A percentile compares a stretch with the other conserved stretches of the same genome.
Evolutionary conservation across 2,113 vertebrate species (phyloP).

Genomic region (Progne subis): DNA sequence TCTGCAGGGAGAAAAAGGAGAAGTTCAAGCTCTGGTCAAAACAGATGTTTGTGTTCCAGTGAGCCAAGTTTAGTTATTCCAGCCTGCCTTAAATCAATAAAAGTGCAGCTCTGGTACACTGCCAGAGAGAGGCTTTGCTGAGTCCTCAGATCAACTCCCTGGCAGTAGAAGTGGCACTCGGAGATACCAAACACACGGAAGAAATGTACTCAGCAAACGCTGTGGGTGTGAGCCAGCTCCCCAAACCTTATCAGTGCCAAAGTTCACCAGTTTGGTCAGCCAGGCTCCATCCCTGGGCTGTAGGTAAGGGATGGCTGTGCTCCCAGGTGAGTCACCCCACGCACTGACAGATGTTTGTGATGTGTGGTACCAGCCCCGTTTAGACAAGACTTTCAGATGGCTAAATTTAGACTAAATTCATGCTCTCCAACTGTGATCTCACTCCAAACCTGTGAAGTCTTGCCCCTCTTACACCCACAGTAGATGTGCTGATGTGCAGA

Average conservation of each 20-base stretch:
- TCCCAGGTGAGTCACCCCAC: neutral
- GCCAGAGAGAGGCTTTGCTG: neutral
- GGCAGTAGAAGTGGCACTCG: neutral
- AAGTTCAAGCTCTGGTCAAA: neutral
- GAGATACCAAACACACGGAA: neutral
- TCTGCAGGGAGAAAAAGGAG: neutral
- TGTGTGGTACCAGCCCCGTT: neutral
- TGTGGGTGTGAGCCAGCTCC: neutral
- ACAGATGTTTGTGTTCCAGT: neutral
- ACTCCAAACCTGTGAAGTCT: constrained; percentile 36
- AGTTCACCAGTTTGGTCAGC: neutral
- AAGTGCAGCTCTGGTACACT: neutral
- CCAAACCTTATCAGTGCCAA: neutral
- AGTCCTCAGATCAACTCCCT: neutral
- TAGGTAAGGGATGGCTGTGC: neutral
- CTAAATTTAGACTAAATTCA: constrained; percentile 46
- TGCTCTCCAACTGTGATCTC: constrained; percentile 12
- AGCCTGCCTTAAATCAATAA: neutral
- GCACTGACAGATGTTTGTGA: neutral
- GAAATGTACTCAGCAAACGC: neutral
- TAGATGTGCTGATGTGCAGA: neutral
- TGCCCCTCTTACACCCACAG: neutral
- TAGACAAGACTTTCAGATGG: neutral
- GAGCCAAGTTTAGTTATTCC: neutral
- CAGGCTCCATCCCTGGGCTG: neutral